Evolutionary conservation across 1,140 invertebrate genomes (phyloP), one percentile per base, ranked within the genome.

Genomic region (Lepidurus apus): DNA sequence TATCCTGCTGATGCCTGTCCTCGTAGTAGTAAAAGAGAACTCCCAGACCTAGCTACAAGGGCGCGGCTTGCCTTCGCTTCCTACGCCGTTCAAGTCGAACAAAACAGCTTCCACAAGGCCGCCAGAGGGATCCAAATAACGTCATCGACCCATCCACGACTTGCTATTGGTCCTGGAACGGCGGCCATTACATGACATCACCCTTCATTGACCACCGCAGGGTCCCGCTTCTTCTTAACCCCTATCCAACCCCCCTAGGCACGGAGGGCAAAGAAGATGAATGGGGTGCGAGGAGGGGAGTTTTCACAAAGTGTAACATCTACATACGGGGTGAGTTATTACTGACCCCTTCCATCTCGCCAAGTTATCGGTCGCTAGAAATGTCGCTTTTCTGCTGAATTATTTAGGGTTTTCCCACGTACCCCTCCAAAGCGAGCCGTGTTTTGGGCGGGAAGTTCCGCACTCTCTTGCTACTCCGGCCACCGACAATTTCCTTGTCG

Each of bases 31-130:
- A 13, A 21, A 21, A 17, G 53, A 10, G 45, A 47, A 47, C 10
- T 17, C 45, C 45, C 45, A 65, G 21, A 21, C 53, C 21, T 11
- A 13, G 53, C 53, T 11, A 7, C 53, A 65, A 47, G 53, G 53
- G 53, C 53, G 53, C 53, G 53, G 13, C 53, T 65, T 65, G 53
- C 53, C 53, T 65, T 21, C 17, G 53, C 53, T 65, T 65, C 53
- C 53, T 65, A 65, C 53, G 53, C 53, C 53, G 8, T 47, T 10
- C 53, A 65, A 21, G 9, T 21, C 53, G 53, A 13, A 17, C 6
- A 7, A 21, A 7, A 21, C 21, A 17, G 13, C 17, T 7, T 17
- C 13, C 13, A 21, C 13, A 21, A 13, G 53, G 9, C 17, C 53
- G 53, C 9, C 21, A 65, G 53, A 65, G 17, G 53, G 13, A 13